Conservation (phyloP, 2,888 invertebrate species). For the Agrotis puta region DNA sequence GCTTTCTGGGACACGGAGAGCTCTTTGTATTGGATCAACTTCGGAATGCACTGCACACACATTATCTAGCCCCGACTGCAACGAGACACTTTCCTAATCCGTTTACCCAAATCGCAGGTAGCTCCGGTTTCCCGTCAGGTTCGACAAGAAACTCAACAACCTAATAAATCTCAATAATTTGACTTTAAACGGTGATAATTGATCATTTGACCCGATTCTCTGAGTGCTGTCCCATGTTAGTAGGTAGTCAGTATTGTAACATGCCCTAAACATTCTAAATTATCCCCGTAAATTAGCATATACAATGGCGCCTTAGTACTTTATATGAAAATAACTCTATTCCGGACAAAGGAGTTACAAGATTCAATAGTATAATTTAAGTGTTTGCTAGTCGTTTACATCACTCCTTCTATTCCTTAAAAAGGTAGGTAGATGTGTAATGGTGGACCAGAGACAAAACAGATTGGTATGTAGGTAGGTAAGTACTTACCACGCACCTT, state of each 20-base stretch:
- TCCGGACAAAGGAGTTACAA: slow-evolving; percentile 28
- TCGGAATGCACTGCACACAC: neutral
- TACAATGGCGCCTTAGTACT: slow-evolving; percentile 45
- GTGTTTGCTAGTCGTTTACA: slow-evolving; percentile 13
- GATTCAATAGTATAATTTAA: slow-evolving; percentile 27
- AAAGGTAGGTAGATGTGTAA: slow-evolving; percentile 32
- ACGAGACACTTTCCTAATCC: neutral
- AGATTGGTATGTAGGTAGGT: slow-evolving; percentile 28
- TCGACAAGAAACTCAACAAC: slow-evolving; percentile 21
- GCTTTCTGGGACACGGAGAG: too few species aligned
- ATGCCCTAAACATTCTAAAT: slow-evolving; percentile 51
- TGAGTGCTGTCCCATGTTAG: slow-evolving; percentile 39
- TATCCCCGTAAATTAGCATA: slow-evolving; percentile 41
- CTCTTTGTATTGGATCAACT: neutral
- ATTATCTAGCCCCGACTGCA: neutral
- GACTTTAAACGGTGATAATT: slow-evolving; percentile 45
- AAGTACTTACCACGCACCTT: neutral
- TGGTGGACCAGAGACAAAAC: slow-evolving; percentile 21
- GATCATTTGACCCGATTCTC: slow-evolving; percentile 36
- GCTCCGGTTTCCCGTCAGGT: neutral
- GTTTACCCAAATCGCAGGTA: neutral
- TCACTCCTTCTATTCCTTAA: slow-evolving; percentile 18
- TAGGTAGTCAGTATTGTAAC: slow-evolving; percentile 29
- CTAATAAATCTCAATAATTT: slow-evolving; percentile 52
- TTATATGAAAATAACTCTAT: slow-evolving; percentile 42